Percentiles rank a stretch among this genome's conserved stretches.
These are phyloP conservation scores for Trachops cirrhosus DNA, from an alignment of 2,797 vertebrate species.

Conservation along the genomic window DNA sequence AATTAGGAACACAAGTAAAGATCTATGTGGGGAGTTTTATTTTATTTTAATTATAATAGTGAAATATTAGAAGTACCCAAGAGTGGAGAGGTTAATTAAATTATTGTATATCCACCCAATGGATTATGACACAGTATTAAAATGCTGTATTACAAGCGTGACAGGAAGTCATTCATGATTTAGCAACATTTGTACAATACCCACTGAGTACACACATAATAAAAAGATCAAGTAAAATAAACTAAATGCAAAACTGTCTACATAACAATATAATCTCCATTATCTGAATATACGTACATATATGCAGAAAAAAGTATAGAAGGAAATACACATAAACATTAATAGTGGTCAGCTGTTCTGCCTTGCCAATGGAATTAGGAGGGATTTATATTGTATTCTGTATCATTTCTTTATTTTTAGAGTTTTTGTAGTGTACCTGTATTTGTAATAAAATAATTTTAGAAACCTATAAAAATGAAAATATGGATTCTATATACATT, in stretches of 20 bases:
- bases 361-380: neutral
- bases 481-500: neutral
- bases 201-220: neutral
- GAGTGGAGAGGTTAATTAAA: neutral
- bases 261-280: neutral
- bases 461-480: neutral
- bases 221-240: neutral
- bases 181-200: neutral
- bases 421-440: neutral
- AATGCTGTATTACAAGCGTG: neutral
- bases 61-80: neutral
- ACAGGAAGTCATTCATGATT: neutral
- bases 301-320: neutral
- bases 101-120: neutral
- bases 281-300: neutral
- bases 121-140: neutral
- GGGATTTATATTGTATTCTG: neutral
- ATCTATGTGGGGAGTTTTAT: neutral
- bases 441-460: neutral
- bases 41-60: constrained; percentile 25
- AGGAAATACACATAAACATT: neutral
- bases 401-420: neutral
- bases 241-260: neutral
- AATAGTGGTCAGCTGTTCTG: neutral
- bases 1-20: neutral